Conservation (phyloP, 2,797 vertebrate species). For the Pangasius mekongensis region DNA sequence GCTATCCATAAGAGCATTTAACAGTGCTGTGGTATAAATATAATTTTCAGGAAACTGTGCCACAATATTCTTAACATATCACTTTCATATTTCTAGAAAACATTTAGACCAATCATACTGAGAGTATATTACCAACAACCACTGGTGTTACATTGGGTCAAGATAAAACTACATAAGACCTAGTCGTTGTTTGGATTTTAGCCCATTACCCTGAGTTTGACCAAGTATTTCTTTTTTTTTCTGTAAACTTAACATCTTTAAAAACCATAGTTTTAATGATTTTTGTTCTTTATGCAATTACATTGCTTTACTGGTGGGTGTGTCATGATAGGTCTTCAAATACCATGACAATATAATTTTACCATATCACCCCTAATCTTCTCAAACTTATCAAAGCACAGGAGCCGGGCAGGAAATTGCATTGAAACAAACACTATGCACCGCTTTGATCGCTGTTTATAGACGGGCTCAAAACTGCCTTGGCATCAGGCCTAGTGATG, state of each 20-base stretch:
- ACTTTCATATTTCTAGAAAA: background rate
- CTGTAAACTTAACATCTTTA: background rate
- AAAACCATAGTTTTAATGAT: background rate
- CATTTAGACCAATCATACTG: background rate
- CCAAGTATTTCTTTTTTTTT: background rate
- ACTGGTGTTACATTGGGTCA: background rate
- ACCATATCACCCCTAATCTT: background rate
- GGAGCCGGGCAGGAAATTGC: constrained; percentile 39
- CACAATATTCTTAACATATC: background rate
- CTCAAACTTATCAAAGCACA: constrained; percentile 32
- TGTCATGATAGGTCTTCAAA: background rate
- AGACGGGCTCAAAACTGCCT: background rate
- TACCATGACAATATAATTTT: constrained; percentile 13
- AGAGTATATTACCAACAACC: background rate
- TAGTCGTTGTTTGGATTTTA: background rate
- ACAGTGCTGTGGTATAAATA: background rate
- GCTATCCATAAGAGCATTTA: background rate
- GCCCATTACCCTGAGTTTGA: background rate
- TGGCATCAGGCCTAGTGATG: constrained; percentile 28
- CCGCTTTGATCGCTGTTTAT: constrained; percentile 42
- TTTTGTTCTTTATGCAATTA: background rate
- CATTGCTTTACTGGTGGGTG: background rate
- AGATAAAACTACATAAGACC: background rate
- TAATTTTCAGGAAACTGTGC: background rate
- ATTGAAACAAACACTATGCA: constrained; percentile 40